phyloP scores from a whole-genome alignment of 2,888 invertebrate species.

The Lutraria lutraria region DNA sequence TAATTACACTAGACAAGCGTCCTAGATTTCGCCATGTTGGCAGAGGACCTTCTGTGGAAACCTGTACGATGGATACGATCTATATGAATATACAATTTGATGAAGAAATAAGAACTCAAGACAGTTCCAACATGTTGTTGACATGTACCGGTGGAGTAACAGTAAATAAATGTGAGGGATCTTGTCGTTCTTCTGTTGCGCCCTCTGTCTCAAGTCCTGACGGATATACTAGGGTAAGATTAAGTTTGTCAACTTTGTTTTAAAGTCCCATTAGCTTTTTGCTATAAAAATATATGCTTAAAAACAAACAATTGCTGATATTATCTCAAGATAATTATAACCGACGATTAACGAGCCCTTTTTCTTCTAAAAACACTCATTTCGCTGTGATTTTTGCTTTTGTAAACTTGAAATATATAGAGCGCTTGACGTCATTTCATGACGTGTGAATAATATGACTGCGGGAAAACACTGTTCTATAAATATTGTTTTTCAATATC shows the following conservation, averaged over 20 bases:
- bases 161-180: conserved; percentile 65
- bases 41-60: neutral
- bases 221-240: conserved; percentile 60
- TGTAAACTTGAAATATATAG: too few relatives aligned
- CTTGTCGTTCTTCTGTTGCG: conserved; percentile 54
- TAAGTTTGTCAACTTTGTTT: neutral
- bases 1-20: neutral
- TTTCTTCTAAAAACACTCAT: too few relatives aligned
- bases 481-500: too few relatives aligned
- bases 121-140: conserved; percentile 39
- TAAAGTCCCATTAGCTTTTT: too few relatives aligned
- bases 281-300: too few relatives aligned
- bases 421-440: too few relatives aligned
- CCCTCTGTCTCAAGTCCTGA: conserved; percentile 62
- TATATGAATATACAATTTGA: conserved; percentile 54
- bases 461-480: too few relatives aligned
- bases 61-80: conserved; percentile 41
- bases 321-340: too few relatives aligned
- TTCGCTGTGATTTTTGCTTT: too few relatives aligned
- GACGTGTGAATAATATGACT: too few relatives aligned
- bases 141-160: conserved; percentile 50
- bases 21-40: neutral
- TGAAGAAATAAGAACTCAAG: conserved; percentile 41
- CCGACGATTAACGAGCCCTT: too few relatives aligned
- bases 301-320: too few relatives aligned